Evolutionary conservation across 2,113 vertebrate genomes (phyloP), one percentile per base, ranked within the genome.

Genomic region (Mustela lutreola): DNA sequence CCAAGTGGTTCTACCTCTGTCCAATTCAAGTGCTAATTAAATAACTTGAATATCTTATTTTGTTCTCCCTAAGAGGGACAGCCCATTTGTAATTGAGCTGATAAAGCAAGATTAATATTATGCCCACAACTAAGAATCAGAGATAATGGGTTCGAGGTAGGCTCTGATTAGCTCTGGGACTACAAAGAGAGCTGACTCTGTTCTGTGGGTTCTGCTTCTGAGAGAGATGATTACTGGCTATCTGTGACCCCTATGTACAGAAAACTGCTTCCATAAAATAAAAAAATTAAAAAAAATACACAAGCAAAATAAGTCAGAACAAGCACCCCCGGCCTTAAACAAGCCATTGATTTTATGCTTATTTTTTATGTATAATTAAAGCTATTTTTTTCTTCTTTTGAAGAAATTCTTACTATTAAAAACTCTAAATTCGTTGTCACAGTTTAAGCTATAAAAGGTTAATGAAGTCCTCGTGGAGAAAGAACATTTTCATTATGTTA

Each of bases 381-480:
- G 50, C n/a, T 62, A 65, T 45, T 48, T 78, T 53, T 96, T 53
- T 28, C 48, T 84, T 90, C 36, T 33, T 4, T 50, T 56, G 18
- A 87, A 76, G n/a, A 89, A 92, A 33, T 2, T 70, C 60, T 91
- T 90, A 42, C 31, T 45, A 87, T 87, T 67, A 82, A 96, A 79
- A 75, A 7, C 19, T 83, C 28, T 91, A 45, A 26, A 79, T 67
- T 78, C 85, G 7, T 62, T 79, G n/a, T 39, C 31, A 5, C 8
- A 53, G 4, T 95, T 92, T 83, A 92, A 92, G 24, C 24, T 76
- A 82, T 36, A 86, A 94, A 97, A 56, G 1, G 3, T 81, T 94
- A 71, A 93, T 48, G 36, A 83, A 58, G 39, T 45, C 75, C 15
- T 88, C 58, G 31, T 6, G 10, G 15, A 58, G 6, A 36, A 87